phyloP scores from a whole-genome alignment of 2,113 vertebrate species.

The Beaufortia kweichowensis region DNA sequence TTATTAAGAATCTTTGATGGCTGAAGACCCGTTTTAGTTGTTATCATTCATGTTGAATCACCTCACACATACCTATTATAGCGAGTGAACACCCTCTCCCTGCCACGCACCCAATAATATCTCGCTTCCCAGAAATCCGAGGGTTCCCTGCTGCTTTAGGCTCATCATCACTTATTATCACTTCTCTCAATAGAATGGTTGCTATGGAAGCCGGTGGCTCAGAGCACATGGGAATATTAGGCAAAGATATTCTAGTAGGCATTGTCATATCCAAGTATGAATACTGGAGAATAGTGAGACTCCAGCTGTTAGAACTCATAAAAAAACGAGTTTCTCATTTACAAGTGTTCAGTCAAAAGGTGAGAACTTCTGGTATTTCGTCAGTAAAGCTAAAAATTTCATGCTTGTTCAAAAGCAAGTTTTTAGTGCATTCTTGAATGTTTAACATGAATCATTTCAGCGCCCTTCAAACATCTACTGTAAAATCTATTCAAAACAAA shows the following conservation, averaged over 20 bases:
- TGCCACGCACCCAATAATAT: slow-evolving; percentile 40
- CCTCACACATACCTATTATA: slow-evolving; percentile 29
- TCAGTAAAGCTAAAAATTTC: too few species aligned
- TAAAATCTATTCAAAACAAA: background rate
- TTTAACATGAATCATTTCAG: slow-evolving; percentile 5
- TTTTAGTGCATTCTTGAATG: background rate
- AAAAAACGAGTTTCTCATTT: background rate
- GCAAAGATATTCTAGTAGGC: slow-evolving; percentile 29
- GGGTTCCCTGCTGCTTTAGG: slow-evolving; percentile 45
- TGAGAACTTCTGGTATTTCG: background rate
- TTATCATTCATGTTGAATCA: slow-evolving; percentile 1
- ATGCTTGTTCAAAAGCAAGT: background rate
- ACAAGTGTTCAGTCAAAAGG: background rate
- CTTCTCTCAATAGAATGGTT: slow-evolving; percentile 53
- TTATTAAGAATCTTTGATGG: background rate
- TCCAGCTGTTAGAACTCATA: background rate
- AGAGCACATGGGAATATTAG: slow-evolving; percentile 37
- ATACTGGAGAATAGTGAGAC: background rate
- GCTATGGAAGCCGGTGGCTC: slow-evolving; percentile 54
- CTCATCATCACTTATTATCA: slow-evolving; percentile 59
- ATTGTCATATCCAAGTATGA: slow-evolving; percentile 10
- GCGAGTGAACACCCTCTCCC: slow-evolving; percentile 5
- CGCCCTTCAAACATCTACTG: slow-evolving; percentile 9
- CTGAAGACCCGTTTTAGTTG: background rate
- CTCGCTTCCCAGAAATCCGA: slow-evolving; percentile 42